These are phyloP conservation scores for Jaculus jaculus DNA, from an alignment of 2,113 vertebrate genomes.

Conservation along the genomic window DNA sequence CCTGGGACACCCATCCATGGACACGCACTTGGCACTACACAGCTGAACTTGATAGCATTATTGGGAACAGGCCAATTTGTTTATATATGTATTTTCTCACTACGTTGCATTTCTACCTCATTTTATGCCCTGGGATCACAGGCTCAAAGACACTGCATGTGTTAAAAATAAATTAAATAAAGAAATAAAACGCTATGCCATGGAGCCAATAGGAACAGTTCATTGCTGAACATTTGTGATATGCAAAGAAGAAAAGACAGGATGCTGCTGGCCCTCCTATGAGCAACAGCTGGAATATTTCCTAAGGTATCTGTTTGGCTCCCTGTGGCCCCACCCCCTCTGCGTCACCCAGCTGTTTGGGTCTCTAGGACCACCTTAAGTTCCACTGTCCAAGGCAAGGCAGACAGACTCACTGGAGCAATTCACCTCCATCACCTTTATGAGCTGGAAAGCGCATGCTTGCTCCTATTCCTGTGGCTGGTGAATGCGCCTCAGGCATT, in stretches of 20 bases:
- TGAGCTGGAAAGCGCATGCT: neutral
- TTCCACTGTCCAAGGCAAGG: neutral
- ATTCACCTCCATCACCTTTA: too few species aligned
- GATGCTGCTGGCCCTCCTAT: too few species aligned
- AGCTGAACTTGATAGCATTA: neutral
- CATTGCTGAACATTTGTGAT: neutral
- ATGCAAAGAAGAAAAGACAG: neutral
- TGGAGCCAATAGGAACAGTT: neutral
- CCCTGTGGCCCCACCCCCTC: neutral
- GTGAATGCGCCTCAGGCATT: neutral
- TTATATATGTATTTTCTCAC: conserved; percentile 20
- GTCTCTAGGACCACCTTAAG: neutral
- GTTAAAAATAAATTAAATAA: too few species aligned
- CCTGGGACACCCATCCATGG: neutral
- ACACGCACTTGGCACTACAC: neutral
- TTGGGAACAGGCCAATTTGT: neutral
- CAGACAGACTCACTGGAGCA: too few species aligned
- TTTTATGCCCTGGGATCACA: neutral
- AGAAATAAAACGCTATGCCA: too few species aligned
- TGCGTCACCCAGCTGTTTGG: neutral
- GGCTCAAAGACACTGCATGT: neutral
- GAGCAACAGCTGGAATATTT: neutral
- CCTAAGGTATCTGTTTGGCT: neutral
- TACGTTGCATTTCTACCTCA: conserved; percentile 29
- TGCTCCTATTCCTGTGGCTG: neutral